phyloP scores from a whole-genome alignment of 2,888 invertebrate genomes.

The Dioctria rufipes region DNA sequence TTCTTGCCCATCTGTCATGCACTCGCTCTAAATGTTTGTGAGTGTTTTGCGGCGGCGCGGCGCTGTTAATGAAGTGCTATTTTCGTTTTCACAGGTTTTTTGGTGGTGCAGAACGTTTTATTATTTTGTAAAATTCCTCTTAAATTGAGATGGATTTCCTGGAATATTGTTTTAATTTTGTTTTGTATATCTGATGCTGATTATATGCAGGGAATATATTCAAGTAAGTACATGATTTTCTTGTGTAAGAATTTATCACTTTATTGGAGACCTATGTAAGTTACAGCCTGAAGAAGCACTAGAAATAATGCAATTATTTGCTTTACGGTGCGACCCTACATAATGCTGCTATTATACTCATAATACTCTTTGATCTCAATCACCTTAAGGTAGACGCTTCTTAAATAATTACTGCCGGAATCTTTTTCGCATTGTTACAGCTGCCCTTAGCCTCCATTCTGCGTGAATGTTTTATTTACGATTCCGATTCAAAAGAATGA shows the following conservation, averaged over 20 bases:
- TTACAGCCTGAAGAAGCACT: too few relatives aligned
- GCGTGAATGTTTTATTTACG: slow-evolving; percentile 19
- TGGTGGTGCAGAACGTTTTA: slow-evolving; percentile 44
- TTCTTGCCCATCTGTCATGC: slow-evolving; percentile 38
- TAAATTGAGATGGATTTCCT: slow-evolving; percentile 47
- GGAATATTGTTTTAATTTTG: slow-evolving; percentile 43
- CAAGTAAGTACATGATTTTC: too few relatives aligned
- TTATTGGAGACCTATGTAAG: too few relatives aligned
- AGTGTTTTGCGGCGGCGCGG: slow-evolving; percentile 2
- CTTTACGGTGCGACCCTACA: too few relatives aligned
- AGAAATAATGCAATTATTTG: too few relatives aligned
- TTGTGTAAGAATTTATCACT: too few relatives aligned
- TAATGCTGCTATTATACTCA: too few relatives aligned
- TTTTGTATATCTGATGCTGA: too few relatives aligned
- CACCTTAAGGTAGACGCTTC: slow-evolving; percentile 8
- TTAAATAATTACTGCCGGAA: slow-evolving; percentile 14
- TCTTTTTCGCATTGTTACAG: slow-evolving; percentile 22
- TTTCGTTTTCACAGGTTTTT: slow-evolving; percentile 51
- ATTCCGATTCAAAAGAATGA: slow-evolving; percentile 6
- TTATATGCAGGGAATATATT: too few relatives aligned
- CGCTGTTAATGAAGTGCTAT: slow-evolving; percentile 48
- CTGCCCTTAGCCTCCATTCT: slow-evolving; percentile 10
- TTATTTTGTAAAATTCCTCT: slow-evolving; percentile 43
- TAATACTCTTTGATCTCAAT: slow-evolving; percentile 8
- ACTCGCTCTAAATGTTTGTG: slow-evolving; percentile 29